Evolutionary conservation across 1,140 invertebrate species (phyloP).

Genomic region (Drosophila littoralis): DNA sequence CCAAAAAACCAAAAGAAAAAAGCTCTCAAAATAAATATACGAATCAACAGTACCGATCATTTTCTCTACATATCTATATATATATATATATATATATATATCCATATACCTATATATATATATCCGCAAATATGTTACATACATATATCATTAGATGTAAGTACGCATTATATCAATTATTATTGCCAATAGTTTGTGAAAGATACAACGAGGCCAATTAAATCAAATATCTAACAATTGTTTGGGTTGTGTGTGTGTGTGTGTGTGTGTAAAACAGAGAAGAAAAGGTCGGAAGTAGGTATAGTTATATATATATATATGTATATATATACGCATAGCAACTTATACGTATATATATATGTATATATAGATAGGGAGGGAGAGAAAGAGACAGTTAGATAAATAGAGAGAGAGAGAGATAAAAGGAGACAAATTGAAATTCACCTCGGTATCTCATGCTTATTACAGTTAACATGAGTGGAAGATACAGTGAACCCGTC

Average conservation of each 20-base stretch:
- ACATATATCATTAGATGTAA: not conserved
- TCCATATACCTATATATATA: not conserved
- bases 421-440: slow-evolving; percentile 67
- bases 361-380: not conserved
- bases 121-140: not conserved
- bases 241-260: not conserved
- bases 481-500: slow-evolving; percentile 31
- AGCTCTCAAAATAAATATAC: slow-evolving; percentile 7
- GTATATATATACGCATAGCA: slow-evolving; percentile 18
- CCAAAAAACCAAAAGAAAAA: not conserved
- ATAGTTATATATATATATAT: slow-evolving; percentile 11
- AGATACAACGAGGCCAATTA: slow-evolving; percentile 22
- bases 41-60: not conserved
- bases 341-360: slow-evolving; percentile 26
- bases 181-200: slow-evolving; percentile 31
- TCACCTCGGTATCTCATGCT: slow-evolving; percentile 72
- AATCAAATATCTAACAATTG: slow-evolving; percentile 37
- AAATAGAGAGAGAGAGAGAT: slow-evolving; percentile 12
- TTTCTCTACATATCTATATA: slow-evolving; percentile 9
- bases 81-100: not conserved
- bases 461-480: slow-evolving; percentile 58
- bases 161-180: not conserved
- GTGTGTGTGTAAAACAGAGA: slow-evolving; percentile 31
- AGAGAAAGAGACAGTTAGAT: slow-evolving; percentile 46
- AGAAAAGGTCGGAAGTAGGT: slow-evolving; percentile 16